A percentile compares a stretch with the other conserved stretches of the same genome.
These are phyloP conservation scores for Amphibalanus amphitrite DNA, from an alignment of 1,140 invertebrate genomes.

Conservation along the genomic window DNA sequence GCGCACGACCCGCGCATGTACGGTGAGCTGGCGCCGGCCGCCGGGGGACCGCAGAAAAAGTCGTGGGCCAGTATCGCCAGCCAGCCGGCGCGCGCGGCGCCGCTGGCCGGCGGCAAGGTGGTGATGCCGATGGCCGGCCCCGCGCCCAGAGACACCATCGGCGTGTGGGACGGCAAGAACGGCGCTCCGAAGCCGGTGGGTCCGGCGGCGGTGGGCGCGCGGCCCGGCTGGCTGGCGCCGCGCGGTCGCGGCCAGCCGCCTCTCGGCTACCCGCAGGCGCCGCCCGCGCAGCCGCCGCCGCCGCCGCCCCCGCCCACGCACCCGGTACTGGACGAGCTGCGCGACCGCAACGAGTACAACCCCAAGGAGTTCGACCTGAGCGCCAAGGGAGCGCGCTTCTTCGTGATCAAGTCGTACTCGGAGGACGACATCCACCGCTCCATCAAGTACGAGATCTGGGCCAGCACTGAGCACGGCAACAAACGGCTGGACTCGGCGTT, in stretches of 20 bases:
- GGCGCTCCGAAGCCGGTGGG: no score
- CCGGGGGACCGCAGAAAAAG: conserved; percentile 90
- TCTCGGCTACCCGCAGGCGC: conserved; percentile 14
- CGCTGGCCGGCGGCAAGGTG: background rate
- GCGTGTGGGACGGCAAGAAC: conserved; percentile 58
- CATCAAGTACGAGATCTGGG: no score
- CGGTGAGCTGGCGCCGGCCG: conserved; percentile 11
- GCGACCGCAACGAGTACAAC: conserved; percentile 88
- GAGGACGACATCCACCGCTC: no score
- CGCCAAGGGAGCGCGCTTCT: conserved; percentile 62
- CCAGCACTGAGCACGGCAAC: no score
- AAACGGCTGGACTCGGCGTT: no score
- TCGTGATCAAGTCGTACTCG: no score
- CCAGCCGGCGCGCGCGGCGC: conserved; percentile 65
- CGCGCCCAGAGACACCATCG: conserved; percentile 74
- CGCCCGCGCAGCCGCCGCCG: conserved; percentile 16
- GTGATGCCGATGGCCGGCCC: no score
- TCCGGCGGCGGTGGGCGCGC: conserved; percentile 26
- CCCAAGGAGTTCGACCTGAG: conserved; percentile 78
- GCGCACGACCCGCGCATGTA: no score
- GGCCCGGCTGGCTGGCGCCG: conserved; percentile 33
- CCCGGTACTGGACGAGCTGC: no score
- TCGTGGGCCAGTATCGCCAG: no score
- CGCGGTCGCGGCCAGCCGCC: conserved; percentile 20
- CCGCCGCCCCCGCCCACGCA: conserved; percentile 14